Evolutionary conservation across 2,888 invertebrate genomes (phyloP).

Genomic region (Epistrophe eligans): DNA sequence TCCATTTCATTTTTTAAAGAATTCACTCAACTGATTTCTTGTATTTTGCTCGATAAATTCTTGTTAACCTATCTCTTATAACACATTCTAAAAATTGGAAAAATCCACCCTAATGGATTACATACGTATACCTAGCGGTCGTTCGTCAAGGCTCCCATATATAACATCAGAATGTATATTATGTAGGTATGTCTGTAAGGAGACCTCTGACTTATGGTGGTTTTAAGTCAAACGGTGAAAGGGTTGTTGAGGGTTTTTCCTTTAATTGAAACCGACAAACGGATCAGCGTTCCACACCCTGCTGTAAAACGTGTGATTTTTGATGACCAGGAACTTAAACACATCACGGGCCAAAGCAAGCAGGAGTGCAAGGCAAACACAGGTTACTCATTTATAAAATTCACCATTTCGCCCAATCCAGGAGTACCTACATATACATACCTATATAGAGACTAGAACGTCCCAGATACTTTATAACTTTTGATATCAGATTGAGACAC

Average conservation of each 20-base stretch:
- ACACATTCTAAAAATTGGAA: neutral
- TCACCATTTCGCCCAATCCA: slow-evolving; percentile 30
- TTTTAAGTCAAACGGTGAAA: slow-evolving; percentile 17
- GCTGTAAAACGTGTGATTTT: slow-evolving; percentile 57
- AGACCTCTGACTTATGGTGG: slow-evolving; percentile 15
- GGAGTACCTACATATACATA: neutral
- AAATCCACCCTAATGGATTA: slow-evolving; percentile 10
- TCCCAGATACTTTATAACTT: slow-evolving; percentile 61
- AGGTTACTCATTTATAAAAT: slow-evolving; percentile 45
- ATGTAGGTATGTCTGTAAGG: too few species aligned
- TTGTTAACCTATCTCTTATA: neutral
- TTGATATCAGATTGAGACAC: slow-evolving; percentile 70
- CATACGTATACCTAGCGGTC: neutral
- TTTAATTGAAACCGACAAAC: slow-evolving; percentile 69
- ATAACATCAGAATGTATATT: neutral
- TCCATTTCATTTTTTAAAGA: too few species aligned
- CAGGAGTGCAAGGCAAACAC: slow-evolving; percentile 56
- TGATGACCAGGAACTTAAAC: slow-evolving; percentile 67
- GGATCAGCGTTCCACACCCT: slow-evolving; percentile 40
- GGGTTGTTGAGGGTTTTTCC: slow-evolving; percentile 15
- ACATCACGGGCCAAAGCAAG: slow-evolving; percentile 21
- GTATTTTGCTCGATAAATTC: neutral
- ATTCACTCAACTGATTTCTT: too few species aligned
- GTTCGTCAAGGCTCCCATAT: neutral
- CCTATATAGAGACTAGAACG: slow-evolving; percentile 11